Conservation (phyloP, 2,113 vertebrate species). For the Rhynchomys soricoides region DNA sequence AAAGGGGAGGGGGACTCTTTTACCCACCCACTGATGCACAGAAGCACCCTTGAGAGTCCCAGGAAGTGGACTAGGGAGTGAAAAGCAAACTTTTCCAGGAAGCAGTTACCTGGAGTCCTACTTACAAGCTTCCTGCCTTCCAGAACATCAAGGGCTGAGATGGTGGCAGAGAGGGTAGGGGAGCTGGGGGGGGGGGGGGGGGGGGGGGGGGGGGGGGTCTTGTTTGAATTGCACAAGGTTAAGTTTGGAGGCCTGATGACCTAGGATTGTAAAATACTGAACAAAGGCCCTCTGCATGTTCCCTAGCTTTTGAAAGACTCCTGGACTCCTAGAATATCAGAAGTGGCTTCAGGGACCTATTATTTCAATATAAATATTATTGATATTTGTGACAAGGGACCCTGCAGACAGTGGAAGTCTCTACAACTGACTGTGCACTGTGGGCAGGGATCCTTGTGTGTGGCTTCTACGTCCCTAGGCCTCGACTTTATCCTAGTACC, state of each 20-base stretch:
- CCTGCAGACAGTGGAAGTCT: neutral
- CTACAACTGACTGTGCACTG: no score
- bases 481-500: rapidly evolving
- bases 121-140: neutral
- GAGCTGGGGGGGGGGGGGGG: rapidly evolving
- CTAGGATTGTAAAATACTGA: neutral
- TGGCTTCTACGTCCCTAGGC: neutral
- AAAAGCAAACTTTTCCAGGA: neutral
- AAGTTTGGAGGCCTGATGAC: neutral
- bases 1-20: no score
- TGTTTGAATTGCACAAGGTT: no score
- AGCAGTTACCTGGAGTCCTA: neutral
- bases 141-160: no score
- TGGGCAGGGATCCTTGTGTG: neutral
- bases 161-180: no score
- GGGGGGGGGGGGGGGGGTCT: no score
- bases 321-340: neutral
- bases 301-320: neutral
- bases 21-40: neutral
- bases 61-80: rapidly evolving
- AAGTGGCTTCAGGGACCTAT: neutral
- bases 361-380: neutral
- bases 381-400: neutral
- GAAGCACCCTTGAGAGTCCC: neutral
- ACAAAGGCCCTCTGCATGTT: neutral